phyloP scores from a whole-genome alignment of 2,888 invertebrate species.

The Cerastoderma edule region DNA sequence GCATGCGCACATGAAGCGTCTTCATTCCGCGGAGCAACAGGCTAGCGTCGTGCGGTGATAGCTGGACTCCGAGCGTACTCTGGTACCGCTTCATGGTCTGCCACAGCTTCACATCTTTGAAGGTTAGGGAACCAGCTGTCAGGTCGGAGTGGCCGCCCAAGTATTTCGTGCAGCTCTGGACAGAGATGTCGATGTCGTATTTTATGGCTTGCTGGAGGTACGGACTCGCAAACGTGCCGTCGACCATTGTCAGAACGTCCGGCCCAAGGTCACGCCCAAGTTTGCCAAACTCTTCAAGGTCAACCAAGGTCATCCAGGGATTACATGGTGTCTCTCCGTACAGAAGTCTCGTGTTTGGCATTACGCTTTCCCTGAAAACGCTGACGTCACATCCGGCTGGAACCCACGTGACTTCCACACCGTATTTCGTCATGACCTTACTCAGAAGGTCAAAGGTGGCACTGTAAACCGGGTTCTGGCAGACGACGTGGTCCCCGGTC shows the following conservation, averaged over 20 bases:
- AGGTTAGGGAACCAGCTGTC: constrained; percentile 80
- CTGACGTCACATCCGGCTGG: constrained; percentile 56
- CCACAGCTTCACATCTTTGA: constrained; percentile 76
- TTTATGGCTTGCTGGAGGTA: constrained; percentile 80
- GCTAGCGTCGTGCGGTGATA: constrained; percentile 75
- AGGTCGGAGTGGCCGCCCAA: constrained; percentile 84
- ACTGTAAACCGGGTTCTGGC: constrained; percentile 80
- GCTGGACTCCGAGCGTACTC: constrained; percentile 69
- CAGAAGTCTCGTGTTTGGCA: constrained; percentile 81
- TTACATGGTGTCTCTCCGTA: constrained; percentile 83
- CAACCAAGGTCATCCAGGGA: constrained; percentile 81
- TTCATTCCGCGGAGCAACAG: constrained; percentile 89
- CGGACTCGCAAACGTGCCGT: constrained; percentile 82
- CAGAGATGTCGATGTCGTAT: constrained; percentile 81
- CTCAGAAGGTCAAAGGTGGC: constrained; percentile 76
- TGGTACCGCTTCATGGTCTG: constrained; percentile 70
- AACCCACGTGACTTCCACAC: constrained; percentile 76
- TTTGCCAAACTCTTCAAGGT: constrained; percentile 78
- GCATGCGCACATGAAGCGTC: constrained; percentile 96
- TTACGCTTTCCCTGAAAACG: constrained; percentile 76
- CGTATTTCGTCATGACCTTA: constrained; percentile 74
- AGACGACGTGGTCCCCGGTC: constrained; percentile 82
- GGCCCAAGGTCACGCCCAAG: constrained; percentile 64
- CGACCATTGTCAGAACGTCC: constrained; percentile 77
- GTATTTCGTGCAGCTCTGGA: constrained; percentile 84